A percentile compares a stretch with the other conserved stretches of the same genome.
Evolutionary conservation across 2,797 vertebrate genomes (phyloP).

Genomic region (Cyclura pinguis): DNA sequence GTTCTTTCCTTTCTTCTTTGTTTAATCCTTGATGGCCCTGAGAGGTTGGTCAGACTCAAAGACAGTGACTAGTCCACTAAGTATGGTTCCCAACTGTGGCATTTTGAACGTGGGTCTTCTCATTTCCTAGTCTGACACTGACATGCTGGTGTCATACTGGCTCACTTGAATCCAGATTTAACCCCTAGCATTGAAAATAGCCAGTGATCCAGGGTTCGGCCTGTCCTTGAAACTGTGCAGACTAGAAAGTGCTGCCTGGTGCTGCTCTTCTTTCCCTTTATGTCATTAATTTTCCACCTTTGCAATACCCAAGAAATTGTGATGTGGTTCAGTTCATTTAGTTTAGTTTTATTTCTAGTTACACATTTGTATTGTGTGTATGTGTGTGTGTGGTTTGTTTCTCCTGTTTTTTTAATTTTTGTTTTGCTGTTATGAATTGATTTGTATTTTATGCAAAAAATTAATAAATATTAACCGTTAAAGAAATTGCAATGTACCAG

Average conservation of each 20-base stretch:
- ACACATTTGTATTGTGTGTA: too few species aligned
- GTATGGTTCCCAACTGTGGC: too few species aligned
- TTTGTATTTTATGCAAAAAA: too few species aligned
- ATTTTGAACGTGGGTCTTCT: neutral
- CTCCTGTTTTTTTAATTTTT: too few species aligned
- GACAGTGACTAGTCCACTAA: neutral
- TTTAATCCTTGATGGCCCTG: neutral
- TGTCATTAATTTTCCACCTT: neutral
- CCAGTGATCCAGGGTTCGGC: neutral
- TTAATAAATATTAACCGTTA: too few species aligned
- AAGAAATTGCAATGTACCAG: neutral
- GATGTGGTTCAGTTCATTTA: neutral
- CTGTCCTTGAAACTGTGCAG: neutral
- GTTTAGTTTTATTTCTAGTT: too few species aligned
- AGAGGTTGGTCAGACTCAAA: neutral
- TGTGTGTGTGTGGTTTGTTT: too few species aligned
- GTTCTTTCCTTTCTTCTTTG: neutral
- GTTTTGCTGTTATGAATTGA: too few species aligned
- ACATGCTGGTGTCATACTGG: neutral
- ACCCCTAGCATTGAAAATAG: neutral
- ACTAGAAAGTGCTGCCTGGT: neutral
- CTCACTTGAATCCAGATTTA: neutral
- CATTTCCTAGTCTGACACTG: neutral
- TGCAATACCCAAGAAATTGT: neutral
- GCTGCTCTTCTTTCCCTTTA: neutral